Evolutionary conservation across 1,140 invertebrate species (phyloP).

Genomic region (Drosophila dunni): DNA sequence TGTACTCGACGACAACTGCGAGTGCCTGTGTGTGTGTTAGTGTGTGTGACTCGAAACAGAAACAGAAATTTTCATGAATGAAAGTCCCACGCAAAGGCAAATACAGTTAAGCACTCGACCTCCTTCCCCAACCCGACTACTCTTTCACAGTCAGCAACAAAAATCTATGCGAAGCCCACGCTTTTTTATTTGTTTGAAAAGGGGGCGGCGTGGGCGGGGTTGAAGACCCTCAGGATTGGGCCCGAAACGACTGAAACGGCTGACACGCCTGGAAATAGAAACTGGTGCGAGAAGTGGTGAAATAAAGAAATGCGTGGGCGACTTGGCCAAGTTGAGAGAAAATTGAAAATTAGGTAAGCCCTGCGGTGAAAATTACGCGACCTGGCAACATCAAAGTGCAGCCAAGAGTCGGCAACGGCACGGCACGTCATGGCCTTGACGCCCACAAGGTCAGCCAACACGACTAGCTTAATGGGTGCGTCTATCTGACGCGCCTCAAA

Average conservation of each 20-base stretch:
- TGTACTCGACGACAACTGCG: conserved; percentile 39
- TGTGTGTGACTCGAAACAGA: conserved; percentile 54
- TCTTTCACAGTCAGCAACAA: conserved; percentile 4
- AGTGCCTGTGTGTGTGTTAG: conserved; percentile 38
- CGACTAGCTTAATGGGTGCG: conserved; percentile 31
- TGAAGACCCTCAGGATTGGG: conserved; percentile 15
- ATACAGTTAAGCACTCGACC: conserved; percentile 32
- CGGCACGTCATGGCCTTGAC: conserved; percentile 32
- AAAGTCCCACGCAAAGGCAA: conserved; percentile 77
- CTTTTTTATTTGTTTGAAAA: background rate
- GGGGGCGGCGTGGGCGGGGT: background rate
- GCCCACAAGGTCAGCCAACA: conserved; percentile 33
- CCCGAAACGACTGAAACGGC: conserved; percentile 23
- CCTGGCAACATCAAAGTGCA: conserved; percentile 55
- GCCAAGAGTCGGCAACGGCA: conserved; percentile 13
- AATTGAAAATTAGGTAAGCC: conserved; percentile 56
- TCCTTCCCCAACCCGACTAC: background rate
- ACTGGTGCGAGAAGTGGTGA: conserved; percentile 3
- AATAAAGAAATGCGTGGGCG: conserved; percentile 35
- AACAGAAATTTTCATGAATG: conserved; percentile 83
- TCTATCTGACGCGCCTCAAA: conserved; percentile 37
- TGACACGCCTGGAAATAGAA: conserved; percentile 42
- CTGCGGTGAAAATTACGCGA: conserved; percentile 47
- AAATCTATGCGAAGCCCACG: conserved; percentile 44
- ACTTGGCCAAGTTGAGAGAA: conserved; percentile 40